phyloP scores from a whole-genome alignment of 2,113 vertebrate species.

The Oncorhynchus clarkii region DNA sequence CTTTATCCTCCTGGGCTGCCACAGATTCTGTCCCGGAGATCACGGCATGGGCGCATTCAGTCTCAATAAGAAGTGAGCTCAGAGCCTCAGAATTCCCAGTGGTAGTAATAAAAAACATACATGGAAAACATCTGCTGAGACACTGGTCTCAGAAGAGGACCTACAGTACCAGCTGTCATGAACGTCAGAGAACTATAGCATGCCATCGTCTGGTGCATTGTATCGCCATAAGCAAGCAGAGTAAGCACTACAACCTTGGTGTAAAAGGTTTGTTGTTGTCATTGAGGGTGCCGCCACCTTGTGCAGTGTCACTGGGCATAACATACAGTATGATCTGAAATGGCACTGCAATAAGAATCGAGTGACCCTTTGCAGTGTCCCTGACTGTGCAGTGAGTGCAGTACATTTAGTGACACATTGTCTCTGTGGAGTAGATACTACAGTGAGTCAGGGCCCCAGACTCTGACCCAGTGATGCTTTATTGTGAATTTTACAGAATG shows the following conservation, averaged over 20 bases:
- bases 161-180: too few relatives aligned
- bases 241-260: too few relatives aligned
- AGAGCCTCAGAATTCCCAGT: conserved; percentile 43
- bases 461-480: conserved; percentile 43
- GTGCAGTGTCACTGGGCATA: conserved; percentile 4
- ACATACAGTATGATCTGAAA: too few relatives aligned
- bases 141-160: not conserved
- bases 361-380: too few relatives aligned
- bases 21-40: conserved; percentile 83
- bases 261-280: too few relatives aligned
- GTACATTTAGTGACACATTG: not conserved
- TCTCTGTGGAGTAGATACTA: too few relatives aligned
- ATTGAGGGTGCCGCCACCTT: too few relatives aligned
- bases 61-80: conserved; percentile 87
- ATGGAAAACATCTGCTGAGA: conserved; percentile 45
- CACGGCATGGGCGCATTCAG: conserved; percentile 91
- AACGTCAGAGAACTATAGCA: too few relatives aligned
- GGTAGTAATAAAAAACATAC: conserved; percentile 41
- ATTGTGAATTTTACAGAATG: conserved; percentile 35
- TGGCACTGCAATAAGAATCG: too few relatives aligned
- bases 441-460: not conserved
- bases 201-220: too few relatives aligned
- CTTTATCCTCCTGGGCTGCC: conserved; percentile 91
- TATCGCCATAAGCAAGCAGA: too few relatives aligned
- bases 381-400: too few relatives aligned